phyloP scores from a whole-genome alignment of 2,113 vertebrate genomes.

The Oreochromis niloticus region DNA sequence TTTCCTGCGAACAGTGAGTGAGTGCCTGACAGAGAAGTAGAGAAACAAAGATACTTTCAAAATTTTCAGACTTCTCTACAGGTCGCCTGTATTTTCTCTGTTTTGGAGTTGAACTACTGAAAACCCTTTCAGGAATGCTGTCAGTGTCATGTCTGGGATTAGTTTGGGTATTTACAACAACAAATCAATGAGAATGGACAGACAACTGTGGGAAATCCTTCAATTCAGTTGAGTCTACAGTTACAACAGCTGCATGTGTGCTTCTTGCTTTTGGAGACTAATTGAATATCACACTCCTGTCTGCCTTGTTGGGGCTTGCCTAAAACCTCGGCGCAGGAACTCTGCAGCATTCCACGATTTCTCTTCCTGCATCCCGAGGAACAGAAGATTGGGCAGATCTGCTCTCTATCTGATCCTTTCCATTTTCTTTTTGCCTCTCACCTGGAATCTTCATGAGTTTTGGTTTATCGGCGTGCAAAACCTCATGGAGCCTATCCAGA shows the following conservation, averaged over 20 bases:
- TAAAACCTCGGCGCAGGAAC: background rate
- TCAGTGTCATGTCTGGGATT: background rate
- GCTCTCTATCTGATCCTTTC: background rate
- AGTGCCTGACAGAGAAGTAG: background rate
- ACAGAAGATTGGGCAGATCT: background rate
- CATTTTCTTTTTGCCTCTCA: background rate
- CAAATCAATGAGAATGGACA: background rate
- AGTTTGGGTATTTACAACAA: slow-evolving; percentile 2
- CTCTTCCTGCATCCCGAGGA: background rate
- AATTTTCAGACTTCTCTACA: background rate
- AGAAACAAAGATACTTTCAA: background rate
- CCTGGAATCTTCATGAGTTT: background rate
- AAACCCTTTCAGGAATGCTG: background rate
- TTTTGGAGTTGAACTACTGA: background rate
- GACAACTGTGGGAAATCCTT: background rate
- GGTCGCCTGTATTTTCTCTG: background rate
- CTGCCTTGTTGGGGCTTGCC: slow-evolving; percentile 42
- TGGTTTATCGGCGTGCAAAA: background rate
- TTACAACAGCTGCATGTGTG: background rate
- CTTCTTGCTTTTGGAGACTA: background rate
- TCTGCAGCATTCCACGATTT: slow-evolving; percentile 9
- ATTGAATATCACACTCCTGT: slow-evolving; percentile 3
- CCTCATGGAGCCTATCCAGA: background rate
- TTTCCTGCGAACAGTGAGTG: slow-evolving; percentile 14
- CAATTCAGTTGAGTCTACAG: background rate